phyloP scores from a whole-genome alignment of 2,888 invertebrate species.

The Torymus aiolomorphi region DNA sequence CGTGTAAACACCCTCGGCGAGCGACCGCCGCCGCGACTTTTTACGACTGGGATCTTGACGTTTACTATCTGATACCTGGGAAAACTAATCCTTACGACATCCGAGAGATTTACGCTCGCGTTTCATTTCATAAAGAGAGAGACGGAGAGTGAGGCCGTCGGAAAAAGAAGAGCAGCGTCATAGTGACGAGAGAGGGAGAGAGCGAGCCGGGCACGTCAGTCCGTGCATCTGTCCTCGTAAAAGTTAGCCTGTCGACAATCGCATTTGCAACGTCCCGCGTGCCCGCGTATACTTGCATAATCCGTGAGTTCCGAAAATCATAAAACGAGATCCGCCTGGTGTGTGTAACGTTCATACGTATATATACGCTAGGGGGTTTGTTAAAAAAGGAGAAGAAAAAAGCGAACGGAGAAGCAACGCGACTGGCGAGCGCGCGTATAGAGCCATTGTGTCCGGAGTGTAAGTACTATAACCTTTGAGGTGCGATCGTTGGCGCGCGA shows the following conservation, averaged over 20 bases:
- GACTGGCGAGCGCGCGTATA: background rate
- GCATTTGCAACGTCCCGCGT: conserved; percentile 43
- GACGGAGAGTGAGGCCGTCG: background rate
- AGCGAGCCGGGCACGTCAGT: background rate
- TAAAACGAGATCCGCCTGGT: conserved; percentile 14
- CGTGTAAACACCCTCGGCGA: conserved; percentile 57
- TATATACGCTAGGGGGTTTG: background rate
- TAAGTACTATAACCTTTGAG: conserved; percentile 19
- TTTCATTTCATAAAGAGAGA: conserved; percentile 43
- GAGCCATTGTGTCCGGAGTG: no score
- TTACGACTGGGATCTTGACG: conserved; percentile 60
- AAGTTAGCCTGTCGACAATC: conserved; percentile 45
- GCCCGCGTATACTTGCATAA: conserved; percentile 38
- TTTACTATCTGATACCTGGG: conserved; percentile 64
- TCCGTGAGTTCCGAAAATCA: conserved; percentile 49
- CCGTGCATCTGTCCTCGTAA: conserved; percentile 55
- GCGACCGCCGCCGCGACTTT: conserved; percentile 45
- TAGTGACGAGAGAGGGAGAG: background rate
- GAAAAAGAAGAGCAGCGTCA: background rate
- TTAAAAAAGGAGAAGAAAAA: conserved; percentile 10
- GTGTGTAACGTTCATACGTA: no score
- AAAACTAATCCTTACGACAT: conserved; percentile 62
- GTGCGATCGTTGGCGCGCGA: conserved; percentile 10
- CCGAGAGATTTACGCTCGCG: conserved; percentile 59
- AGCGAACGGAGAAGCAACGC: background rate